These are phyloP conservation scores for Cladopsammia gracilis DNA, from an alignment of 64 coral and sea anemone species.

Conservation along the genomic window DNA sequence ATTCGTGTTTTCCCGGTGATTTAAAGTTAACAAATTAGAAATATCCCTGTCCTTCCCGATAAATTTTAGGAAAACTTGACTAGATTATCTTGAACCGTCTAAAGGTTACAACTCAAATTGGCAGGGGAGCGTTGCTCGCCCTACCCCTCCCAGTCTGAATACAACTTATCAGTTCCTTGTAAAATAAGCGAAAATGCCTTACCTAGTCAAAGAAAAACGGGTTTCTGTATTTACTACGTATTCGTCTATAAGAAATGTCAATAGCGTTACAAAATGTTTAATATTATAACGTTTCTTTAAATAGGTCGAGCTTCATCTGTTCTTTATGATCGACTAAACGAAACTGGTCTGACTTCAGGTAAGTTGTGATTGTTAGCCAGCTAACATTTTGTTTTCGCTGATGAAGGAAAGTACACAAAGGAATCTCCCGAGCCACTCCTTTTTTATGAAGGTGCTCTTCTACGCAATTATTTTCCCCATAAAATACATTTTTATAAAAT, in stretches of 20 bases:
- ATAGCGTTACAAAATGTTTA: too few relatives aligned
- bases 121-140: too few relatives aligned
- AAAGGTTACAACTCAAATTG: too few relatives aligned
- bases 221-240: not conserved
- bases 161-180: not conserved
- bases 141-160: not conserved
- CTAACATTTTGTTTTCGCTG: not conserved
- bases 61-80: too few relatives aligned
- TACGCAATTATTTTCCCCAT: too few relatives aligned
- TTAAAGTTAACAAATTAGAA: too few relatives aligned
- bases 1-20: too few relatives aligned
- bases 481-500: too few relatives aligned
- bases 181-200: not conserved
- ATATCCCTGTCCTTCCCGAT: too few relatives aligned
- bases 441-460: too few relatives aligned
- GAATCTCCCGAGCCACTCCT: not conserved
- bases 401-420: not conserved
- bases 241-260: not conserved
- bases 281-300: not conserved
- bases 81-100: too few relatives aligned
- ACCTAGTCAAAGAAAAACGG: not conserved
- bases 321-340: not conserved
- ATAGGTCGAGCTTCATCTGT: not conserved
- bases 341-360: not conserved
- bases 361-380: not conserved